Conservation (phyloP, 1,140 invertebrate species). For the Zaprionus ghesquierei region DNA sequence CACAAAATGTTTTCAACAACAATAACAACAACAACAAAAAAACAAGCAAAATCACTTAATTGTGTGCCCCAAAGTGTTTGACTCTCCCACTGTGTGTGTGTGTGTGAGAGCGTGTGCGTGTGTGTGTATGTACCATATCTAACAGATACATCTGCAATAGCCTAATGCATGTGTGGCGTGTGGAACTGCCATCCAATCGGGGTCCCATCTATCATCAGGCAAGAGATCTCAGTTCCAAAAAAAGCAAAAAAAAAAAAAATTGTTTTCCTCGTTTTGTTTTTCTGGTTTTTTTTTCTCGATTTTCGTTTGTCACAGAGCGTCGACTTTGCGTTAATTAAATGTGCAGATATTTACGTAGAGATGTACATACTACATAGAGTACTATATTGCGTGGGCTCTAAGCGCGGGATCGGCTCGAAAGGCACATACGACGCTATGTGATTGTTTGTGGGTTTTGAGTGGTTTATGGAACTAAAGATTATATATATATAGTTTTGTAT, state of each 20-base stretch:
- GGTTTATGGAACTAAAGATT: too few species aligned
- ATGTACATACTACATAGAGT: neutral
- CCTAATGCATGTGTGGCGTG: constrained; percentile 65
- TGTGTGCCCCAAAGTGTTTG: constrained; percentile 46
- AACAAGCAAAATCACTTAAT: constrained; percentile 71
- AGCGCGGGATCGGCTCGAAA: neutral
- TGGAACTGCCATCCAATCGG: constrained; percentile 32
- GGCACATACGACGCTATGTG: neutral
- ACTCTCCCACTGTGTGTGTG: constrained; percentile 26
- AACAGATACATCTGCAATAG: constrained; percentile 63
- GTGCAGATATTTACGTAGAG: constrained; percentile 41
- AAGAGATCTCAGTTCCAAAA: constrained; percentile 29
- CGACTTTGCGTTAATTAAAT: constrained; percentile 53
- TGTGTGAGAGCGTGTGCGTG: constrained; percentile 6
- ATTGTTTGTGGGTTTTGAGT: too few species aligned
- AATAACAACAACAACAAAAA: constrained; percentile 28
- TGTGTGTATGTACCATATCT: constrained; percentile 35
- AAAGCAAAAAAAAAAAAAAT: neutral
- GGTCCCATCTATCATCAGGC: constrained; percentile 34
- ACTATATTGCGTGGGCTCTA: neutral
- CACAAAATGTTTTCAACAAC: constrained; percentile 8
- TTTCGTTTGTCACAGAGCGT: constrained; percentile 45
- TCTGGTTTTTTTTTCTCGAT: neutral
- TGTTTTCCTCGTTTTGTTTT: constrained; percentile 5
- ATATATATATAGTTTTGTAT: too few species aligned